These are phyloP conservation scores for Temnothorax ravouxi DNA, from an alignment of 2,888 invertebrate genomes.

Conservation along the genomic window DNA sequence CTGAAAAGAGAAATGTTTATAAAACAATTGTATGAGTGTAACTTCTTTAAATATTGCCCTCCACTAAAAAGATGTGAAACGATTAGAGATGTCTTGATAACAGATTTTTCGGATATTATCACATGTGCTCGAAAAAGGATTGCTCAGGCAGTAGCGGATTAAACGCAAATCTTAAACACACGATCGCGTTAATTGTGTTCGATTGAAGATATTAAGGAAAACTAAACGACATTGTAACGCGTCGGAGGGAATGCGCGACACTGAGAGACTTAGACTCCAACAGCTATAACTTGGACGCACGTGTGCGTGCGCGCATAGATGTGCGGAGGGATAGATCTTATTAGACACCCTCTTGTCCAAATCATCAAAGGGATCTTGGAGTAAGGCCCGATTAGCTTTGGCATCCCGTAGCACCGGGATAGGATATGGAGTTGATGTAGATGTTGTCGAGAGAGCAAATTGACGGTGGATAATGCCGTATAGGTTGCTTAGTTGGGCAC, in stretches of 20 bases:
- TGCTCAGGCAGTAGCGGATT: not conserved
- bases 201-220: slow-evolving; percentile 25
- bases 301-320: slow-evolving; percentile 40
- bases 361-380: slow-evolving; percentile 76
- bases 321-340: slow-evolving; percentile 63
- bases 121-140: not conserved
- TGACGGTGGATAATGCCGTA: slow-evolving; percentile 68
- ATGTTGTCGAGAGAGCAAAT: slow-evolving; percentile 68
- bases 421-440: slow-evolving; percentile 67
- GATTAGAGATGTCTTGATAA: not conserved
- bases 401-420: slow-evolving; percentile 62
- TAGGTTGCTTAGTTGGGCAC: slow-evolving; percentile 60
- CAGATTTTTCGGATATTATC: not conserved
- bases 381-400: slow-evolving; percentile 74
- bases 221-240: not conserved
- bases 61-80: not conserved
- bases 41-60: not conserved
- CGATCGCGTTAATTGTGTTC: slow-evolving; percentile 21
- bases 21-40: not conserved
- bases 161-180: not conserved
- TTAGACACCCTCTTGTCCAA: slow-evolving; percentile 73
- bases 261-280: not conserved
- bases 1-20: not conserved
- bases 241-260: slow-evolving; percentile 38
- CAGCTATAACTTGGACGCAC: not conserved